These are phyloP conservation scores for Polydrusus tereticollis DNA, from an alignment of 2,888 invertebrate genomes.

Conservation along the genomic window DNA sequence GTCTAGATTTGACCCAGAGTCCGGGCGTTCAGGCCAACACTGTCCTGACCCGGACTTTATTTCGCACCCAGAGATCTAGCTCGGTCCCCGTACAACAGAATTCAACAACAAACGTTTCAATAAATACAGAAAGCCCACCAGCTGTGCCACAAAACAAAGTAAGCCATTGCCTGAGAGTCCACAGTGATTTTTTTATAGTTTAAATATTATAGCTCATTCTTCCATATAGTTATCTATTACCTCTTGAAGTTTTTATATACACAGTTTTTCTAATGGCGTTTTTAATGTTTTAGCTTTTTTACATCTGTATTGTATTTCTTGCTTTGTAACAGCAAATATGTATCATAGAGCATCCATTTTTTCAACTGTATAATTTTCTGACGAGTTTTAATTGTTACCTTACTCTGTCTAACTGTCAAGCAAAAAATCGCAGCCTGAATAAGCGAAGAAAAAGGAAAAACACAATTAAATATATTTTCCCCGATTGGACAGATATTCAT, in stretches of 20 bases:
- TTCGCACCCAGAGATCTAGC: conserved; percentile 75
- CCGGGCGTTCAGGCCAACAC: conserved; percentile 61
- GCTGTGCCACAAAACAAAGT: conserved; percentile 62
- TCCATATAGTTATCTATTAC: conserved; percentile 34
- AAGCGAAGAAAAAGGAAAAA: no score
- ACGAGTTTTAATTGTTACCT: no score
- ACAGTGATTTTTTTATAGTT: conserved; percentile 30
- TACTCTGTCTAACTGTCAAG: no score
- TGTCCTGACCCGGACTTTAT: conserved; percentile 68
- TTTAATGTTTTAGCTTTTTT: conserved; percentile 14
- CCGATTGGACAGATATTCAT: no score
- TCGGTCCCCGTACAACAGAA: conserved; percentile 71
- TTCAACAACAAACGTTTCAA: conserved; percentile 52
- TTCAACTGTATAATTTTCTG: no score
- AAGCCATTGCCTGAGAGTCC: conserved; percentile 55
- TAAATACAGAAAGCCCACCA: conserved; percentile 60
- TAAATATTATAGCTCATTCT: conserved; percentile 35
- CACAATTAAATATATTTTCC: no score
- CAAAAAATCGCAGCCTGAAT: no score
- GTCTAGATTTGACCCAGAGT: conserved; percentile 68
- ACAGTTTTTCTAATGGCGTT: conserved; percentile 22
- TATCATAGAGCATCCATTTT: background rate
- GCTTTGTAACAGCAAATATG: background rate
- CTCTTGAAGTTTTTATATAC: conserved; percentile 28
- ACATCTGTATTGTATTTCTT: background rate